Percentiles rank a stretch among this genome's conserved stretches.
phyloP scores from a whole-genome alignment of 2,797 vertebrate genomes.

The Bucorvus abyssinicus region DNA sequence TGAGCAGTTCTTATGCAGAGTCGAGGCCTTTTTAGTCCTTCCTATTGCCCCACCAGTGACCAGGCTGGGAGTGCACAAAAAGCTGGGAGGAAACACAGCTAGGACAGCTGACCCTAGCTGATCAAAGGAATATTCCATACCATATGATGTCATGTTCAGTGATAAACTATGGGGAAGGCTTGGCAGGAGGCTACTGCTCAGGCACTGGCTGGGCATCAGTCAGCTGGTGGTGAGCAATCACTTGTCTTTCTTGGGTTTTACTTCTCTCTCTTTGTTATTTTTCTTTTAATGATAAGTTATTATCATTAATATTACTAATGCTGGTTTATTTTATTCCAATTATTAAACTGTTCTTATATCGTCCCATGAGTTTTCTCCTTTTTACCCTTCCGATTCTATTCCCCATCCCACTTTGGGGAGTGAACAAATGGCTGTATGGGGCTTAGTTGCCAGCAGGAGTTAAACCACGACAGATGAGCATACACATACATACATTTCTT shows the following conservation, averaged over 20 bases:
- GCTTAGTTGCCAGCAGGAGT: not conserved
- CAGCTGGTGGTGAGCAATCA: not conserved
- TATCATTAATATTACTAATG: not conserved
- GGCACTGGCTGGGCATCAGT: not conserved
- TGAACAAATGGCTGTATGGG: not conserved
- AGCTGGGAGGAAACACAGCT: not conserved
- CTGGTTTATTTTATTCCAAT: not conserved
- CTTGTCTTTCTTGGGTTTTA: not conserved
- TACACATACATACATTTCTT: not conserved
- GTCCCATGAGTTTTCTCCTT: not conserved
- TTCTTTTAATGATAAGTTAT: not conserved
- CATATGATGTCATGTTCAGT: not conserved
- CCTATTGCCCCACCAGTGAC: too few species aligned
- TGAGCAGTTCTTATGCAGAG: not conserved
- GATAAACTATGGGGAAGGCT: not conserved
- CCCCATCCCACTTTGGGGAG: fast-evolving
- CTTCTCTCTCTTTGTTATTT: not conserved
- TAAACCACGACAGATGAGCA: not conserved
- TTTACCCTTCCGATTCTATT: not conserved
- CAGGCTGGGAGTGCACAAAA: not conserved
- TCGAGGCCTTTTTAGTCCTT: not conserved
- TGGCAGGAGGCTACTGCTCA: too few species aligned
- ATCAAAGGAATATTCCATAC: too few species aligned
- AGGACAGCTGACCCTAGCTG: not conserved
- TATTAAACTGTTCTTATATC: not conserved